Percentiles rank a stretch among this genome's conserved stretches.
These are phyloP conservation scores for Biston stratarius DNA, from an alignment of 2,888 invertebrate genomes.

Conservation along the genomic window DNA sequence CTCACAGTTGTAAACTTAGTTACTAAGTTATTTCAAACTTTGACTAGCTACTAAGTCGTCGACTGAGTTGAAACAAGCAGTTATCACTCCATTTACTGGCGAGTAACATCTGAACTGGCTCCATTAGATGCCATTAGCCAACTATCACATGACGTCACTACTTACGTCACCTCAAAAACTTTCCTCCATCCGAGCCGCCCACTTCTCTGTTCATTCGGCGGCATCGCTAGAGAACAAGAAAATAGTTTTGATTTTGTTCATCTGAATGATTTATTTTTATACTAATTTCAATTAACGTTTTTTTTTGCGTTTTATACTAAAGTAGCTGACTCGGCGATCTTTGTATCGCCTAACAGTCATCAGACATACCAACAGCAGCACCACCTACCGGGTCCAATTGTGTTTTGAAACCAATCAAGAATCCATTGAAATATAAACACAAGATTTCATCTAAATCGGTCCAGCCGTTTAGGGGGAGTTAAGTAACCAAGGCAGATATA, in stretches of 20 bases:
- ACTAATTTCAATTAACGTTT: too few relatives aligned
- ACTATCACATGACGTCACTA: conserved; percentile 21
- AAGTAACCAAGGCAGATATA: too few relatives aligned
- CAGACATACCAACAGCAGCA: too few relatives aligned
- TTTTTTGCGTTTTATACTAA: background rate
- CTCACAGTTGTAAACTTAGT: background rate
- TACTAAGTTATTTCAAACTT: background rate
- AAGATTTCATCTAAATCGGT: too few relatives aligned
- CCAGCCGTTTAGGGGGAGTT: too few relatives aligned
- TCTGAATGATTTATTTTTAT: background rate
- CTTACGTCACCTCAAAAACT: conserved; percentile 25
- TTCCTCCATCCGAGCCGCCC: conserved; percentile 9
- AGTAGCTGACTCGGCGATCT: too few relatives aligned
- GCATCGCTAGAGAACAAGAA: background rate
- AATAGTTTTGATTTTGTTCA: background rate
- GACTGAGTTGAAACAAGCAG: conserved; percentile 6
- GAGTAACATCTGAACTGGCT: conserved; percentile 17
- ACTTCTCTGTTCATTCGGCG: background rate
- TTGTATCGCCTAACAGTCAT: too few relatives aligned
- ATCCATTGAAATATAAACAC: too few relatives aligned
- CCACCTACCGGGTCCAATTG: too few relatives aligned
- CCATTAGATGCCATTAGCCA: conserved; percentile 25
- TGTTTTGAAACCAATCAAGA: too few relatives aligned
- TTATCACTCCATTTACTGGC: conserved; percentile 15
- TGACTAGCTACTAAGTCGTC: background rate